Conservation (phyloP, 1,140 invertebrate species). For the Ips nitidus region DNA sequence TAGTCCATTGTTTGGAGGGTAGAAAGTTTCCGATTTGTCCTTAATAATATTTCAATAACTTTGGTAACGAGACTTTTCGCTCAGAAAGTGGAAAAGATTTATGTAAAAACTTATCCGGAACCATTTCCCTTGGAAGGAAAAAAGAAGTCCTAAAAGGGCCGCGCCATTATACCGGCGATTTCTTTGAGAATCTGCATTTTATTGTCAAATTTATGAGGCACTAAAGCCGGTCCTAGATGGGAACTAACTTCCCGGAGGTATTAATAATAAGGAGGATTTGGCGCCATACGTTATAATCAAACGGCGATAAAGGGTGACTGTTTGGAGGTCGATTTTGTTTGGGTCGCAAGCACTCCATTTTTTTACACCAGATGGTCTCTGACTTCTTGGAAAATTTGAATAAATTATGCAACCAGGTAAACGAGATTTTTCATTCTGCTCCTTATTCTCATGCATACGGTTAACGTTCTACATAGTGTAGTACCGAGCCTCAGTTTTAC, state of each 20-base stretch:
- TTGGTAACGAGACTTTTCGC: too few relatives aligned
- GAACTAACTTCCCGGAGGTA: constrained; percentile 23
- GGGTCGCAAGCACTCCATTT: not conserved
- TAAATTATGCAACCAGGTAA: not conserved
- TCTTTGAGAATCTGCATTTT: constrained; percentile 34
- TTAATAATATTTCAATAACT: too few relatives aligned
- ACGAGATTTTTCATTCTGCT: not conserved
- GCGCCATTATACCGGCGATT: constrained; percentile 29
- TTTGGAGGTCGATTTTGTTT: not conserved
- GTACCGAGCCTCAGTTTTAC: constrained; percentile 7
- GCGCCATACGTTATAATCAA: constrained; percentile 27
- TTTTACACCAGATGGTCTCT: constrained; percentile 8
- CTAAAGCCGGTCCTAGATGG: constrained; percentile 26
- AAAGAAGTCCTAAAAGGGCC: constrained; percentile 21
- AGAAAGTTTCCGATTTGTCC: too few relatives aligned
- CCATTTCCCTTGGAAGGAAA: constrained; percentile 22
- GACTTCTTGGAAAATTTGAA: not conserved
- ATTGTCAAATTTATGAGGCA: constrained; percentile 32
- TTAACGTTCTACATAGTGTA: not conserved
- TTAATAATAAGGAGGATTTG: constrained; percentile 18
- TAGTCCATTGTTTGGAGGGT: too few relatives aligned
- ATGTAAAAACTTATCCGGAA: constrained; percentile 33
- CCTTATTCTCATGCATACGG: not conserved
- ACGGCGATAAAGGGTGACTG: constrained; percentile 9
- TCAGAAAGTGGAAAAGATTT: constrained; percentile 1